Evolutionary conservation across 1,140 invertebrate species (phyloP), one percentile per base, ranked within the genome.

Genomic region (Hesperophylax magnus): DNA sequence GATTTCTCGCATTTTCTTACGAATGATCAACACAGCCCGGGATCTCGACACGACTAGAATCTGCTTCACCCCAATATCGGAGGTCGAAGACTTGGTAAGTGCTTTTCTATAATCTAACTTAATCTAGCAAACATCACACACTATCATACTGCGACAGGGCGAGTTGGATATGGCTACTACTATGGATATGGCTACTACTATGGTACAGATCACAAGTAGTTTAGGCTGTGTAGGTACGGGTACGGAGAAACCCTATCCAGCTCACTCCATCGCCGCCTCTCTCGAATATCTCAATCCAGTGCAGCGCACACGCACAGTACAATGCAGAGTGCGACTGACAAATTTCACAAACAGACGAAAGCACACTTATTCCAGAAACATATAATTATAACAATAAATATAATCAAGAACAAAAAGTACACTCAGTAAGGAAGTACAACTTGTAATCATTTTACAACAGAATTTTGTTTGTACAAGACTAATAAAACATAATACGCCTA

Each of bases 21-120:
- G 65, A 79, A 78, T 65, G 63, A 77, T 79, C 63, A 77, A 81
- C 82, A 84, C 82, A 84, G 82, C 82, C 82, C 79, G 69, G 31
- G 78, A 84, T 84, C 79, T 77, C 65, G 61, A 81, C 77, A 47
- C 80, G 82, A 84, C 82, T 84, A 84, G 82, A 84, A 74, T 56
- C 15, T 69, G 77, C 77, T 78, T 24, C 63, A 34, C 63, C 77
- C n/a, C 52, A 14, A 1, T 17, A 39, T 8, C 15, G 7, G 17
- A 18, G 56, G 56, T 11, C 11, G 24, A 34, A 76, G 72, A 76
- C 72, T 76, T 76, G 72, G 72, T 76, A 76, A 76, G 72, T 76
- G 72, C 53, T 74, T 20, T 14, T 8, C 39, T 47, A 47, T 47
- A 9, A 11, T 11, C 39, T 47, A 47, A 47, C 11, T 47, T 47